A percentile compares a stretch with the other conserved stretches of the same genome.
These are phyloP conservation scores for Cephus spinipes DNA, from an alignment of 2,888 invertebrate genomes.

Conservation along the genomic window DNA sequence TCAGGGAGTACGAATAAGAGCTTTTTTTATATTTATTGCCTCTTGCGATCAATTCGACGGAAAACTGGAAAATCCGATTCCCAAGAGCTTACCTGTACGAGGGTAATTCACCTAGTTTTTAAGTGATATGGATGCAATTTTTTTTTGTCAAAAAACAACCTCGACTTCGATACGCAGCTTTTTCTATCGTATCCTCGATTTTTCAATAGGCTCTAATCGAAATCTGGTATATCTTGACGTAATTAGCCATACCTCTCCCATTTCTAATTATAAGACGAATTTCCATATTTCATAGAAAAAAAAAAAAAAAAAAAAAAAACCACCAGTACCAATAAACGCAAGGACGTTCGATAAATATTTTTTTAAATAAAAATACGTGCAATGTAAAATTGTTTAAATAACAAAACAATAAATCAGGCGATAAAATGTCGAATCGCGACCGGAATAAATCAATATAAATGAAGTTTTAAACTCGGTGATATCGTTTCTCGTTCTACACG, in stretches of 20 bases:
- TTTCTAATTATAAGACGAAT: neutral
- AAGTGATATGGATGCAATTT: neutral
- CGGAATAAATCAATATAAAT: neutral
- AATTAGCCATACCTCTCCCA: neutral
- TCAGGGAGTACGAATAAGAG: neutral
- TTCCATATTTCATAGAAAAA: neutral
- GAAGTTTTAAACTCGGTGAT: neutral
- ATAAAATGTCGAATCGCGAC: neutral
- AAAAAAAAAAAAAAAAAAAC: neutral
- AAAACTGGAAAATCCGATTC: neutral
- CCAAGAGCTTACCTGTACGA: neutral
- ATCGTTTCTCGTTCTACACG: neutral
- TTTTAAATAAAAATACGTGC: neutral
- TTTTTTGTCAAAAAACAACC: neutral
- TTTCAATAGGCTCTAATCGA: neutral
- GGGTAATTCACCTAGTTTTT: neutral
- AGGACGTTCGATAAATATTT: neutral
- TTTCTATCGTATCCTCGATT: neutral
- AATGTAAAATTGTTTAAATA: neutral
- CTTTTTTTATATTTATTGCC: neutral
- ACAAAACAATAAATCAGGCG: neutral
- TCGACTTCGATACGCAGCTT: neutral
- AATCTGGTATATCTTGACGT: neutral
- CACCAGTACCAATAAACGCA: neutral
- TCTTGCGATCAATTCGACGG: neutral